These are phyloP conservation scores for Tyrannus savana DNA, from an alignment of 2,113 vertebrate species.

Conservation along the genomic window DNA sequence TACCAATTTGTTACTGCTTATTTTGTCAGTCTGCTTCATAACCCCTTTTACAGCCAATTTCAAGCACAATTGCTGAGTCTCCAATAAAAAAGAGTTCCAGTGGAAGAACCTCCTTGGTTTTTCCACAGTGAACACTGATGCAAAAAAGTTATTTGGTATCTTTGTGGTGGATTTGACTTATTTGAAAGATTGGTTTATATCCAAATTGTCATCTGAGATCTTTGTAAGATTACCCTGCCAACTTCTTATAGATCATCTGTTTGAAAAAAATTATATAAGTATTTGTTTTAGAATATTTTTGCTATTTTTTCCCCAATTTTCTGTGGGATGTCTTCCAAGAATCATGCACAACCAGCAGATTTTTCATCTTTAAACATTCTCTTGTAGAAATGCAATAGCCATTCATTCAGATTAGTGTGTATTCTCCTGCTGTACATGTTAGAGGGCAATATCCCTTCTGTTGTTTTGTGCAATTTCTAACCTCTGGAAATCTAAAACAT, in stretches of 20 bases:
- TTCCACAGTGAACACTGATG: neutral
- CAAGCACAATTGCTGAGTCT: neutral
- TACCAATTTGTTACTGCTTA: neutral
- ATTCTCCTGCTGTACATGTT: neutral
- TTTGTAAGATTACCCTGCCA: neutral
- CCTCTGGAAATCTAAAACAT: neutral
- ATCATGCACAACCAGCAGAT: neutral
- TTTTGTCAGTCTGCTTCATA: neutral
- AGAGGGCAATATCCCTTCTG: neutral
- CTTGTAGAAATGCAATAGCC: neutral
- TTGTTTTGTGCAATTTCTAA: neutral
- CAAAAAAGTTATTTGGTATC: neutral
- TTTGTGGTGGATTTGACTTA: neutral
- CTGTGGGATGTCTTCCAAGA: neutral
- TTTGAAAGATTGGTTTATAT: neutral
- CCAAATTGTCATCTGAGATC: neutral
- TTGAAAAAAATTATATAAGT: neutral
- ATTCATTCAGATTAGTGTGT: neutral
- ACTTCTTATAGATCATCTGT: neutral
- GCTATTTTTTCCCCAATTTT: neutral
- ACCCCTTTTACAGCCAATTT: neutral
- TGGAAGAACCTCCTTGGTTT: neutral
- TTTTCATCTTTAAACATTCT: neutral
- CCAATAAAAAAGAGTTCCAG: neutral
- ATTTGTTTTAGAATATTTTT: neutral